Evolutionary conservation across 2,113 vertebrate species (phyloP).

Genomic region (Tinamus guttatus): DNA sequence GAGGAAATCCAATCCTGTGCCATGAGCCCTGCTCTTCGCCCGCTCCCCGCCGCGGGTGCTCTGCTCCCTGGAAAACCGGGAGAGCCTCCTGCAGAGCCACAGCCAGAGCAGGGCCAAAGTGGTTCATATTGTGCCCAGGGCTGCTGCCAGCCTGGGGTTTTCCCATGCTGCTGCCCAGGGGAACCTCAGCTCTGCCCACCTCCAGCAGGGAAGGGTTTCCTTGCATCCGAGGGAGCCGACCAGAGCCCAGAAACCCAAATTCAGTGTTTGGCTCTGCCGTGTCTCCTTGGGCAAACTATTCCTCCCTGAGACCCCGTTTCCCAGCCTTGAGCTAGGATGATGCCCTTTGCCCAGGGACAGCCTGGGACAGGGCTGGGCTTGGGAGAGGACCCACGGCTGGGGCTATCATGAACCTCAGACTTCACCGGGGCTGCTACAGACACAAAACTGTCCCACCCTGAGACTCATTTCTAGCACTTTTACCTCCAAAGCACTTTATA

Average conservation of each 20-base stretch:
- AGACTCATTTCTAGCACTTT: not conserved
- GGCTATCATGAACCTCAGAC: not conserved
- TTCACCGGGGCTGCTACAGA: rapidly evolving
- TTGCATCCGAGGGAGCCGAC: not conserved
- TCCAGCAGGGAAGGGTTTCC: not conserved
- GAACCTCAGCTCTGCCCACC: not conserved
- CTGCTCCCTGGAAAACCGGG: not conserved
- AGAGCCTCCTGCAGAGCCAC: rapidly evolving
- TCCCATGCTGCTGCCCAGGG: not conserved
- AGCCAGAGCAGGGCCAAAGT: not conserved
- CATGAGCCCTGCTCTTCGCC: not conserved
- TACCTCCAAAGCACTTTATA: not conserved
- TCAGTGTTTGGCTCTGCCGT: not conserved
- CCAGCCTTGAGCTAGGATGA: not conserved
- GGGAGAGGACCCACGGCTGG: not conserved
- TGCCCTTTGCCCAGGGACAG: not conserved
- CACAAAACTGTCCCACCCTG: not conserved
- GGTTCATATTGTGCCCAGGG: not conserved
- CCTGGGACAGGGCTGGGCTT: not conserved
- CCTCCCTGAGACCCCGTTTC: not conserved
- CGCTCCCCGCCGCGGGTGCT: rapidly evolving
- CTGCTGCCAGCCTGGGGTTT: rapidly evolving
- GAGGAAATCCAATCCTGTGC: conserved; percentile 54
- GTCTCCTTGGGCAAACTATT: not conserved
- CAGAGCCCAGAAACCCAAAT: not conserved